Conservation (phyloP, 2,113 vertebrate genomes). For the Atrichornis clamosus region DNA sequence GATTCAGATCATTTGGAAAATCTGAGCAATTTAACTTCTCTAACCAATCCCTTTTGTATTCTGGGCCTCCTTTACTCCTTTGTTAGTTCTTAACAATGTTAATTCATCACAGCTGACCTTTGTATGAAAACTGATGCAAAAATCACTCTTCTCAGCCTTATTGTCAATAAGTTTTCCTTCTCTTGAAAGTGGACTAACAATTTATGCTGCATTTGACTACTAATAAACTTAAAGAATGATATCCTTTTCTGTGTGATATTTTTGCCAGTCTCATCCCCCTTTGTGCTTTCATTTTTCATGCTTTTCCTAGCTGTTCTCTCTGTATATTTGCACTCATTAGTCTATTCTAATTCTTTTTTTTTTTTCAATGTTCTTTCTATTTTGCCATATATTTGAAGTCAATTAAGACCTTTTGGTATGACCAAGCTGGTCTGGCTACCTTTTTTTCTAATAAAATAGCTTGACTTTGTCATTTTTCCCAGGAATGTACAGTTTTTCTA, state of each 20-base stretch:
- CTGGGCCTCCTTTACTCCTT: not conserved
- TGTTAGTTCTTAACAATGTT: not conserved
- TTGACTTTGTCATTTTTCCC: not conserved
- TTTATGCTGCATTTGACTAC: not conserved
- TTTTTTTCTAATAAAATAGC: not conserved
- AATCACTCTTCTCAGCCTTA: not conserved
- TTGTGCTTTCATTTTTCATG: not conserved
- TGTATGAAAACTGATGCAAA: conserved; percentile 2
- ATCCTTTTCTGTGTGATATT: not conserved
- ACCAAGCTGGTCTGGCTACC: not conserved
- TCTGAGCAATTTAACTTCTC: not conserved
- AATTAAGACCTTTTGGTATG: not conserved
- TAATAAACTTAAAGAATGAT: not conserved
- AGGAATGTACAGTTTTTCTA: not conserved
- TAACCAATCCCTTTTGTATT: not conserved
- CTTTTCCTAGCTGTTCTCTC: not conserved
- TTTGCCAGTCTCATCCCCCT: not conserved
- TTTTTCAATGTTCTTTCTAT: not conserved
- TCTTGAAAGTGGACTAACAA: not conserved
- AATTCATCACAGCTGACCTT: conserved; percentile 24
- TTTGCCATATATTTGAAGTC: not conserved
- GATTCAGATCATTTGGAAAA: not conserved
- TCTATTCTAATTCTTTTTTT: not conserved
- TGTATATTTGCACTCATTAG: not conserved
- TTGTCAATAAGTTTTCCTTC: not conserved